Base-by-base conservation (phyloP, 2,888 invertebrate genomes). In the Pachymerium ferrugineum region DNA sequence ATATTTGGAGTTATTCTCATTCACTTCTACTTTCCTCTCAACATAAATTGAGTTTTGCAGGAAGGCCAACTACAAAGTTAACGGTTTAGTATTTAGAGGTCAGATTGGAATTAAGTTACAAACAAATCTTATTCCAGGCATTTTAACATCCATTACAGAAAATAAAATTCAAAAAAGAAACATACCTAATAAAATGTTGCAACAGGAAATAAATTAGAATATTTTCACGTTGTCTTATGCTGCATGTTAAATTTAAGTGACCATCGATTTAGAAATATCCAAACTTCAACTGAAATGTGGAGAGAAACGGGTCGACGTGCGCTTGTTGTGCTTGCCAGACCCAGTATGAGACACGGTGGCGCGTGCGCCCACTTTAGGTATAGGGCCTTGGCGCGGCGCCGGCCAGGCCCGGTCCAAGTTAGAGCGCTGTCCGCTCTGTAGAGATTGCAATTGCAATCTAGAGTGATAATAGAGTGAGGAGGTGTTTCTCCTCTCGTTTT, bases 301-400 rank as follows among this genome's bases (percentile, higher is more conserved):
- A 1, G 28, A 62, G 62, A 62, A 28, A 62, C 62, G 62, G 62
- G 62, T 62, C 62, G 62, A 62, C 62, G 62, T 62, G 62, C 62
- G 62, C 62, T 62, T 62, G 14, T 62, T 62, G 62, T 62, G 62
- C 28, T 62, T 22, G 62, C 62, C 62, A 62, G 62, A 62, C 62
- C 62, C 62, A 62, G 62, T 62, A 62, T 62, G 62, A 62, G 62
- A 62, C 62, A 28, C 62, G 62, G 62, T 62, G 62, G 62, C 71
- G 71, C 35, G 71, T 71, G 71, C 71, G 35, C 71, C 71, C 71
- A 71, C 35, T 71, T 71, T 71, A 71, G 71, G 71, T 38, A 31
- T 71, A 35, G 71, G 71, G 71, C 71, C 71, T 71, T 71, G 71
- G 71, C 71, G 22, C 71, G 38, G 31, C 71, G 71, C 31, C 31